phyloP scores from a whole-genome alignment of 2,888 invertebrate genomes.

The Podotricha telesiphe region DNA sequence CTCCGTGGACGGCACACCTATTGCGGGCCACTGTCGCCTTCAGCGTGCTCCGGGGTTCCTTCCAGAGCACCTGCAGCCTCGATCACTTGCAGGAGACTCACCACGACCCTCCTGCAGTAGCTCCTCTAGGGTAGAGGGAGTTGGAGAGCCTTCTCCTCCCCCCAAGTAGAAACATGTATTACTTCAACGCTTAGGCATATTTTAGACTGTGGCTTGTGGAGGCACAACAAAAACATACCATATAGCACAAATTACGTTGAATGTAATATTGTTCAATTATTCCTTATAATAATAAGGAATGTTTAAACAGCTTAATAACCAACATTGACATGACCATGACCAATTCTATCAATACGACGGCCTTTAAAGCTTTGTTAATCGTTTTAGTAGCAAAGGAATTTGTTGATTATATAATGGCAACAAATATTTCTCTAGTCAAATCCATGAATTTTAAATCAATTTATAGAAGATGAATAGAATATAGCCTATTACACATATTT shows the following conservation, averaged over 20 bases:
- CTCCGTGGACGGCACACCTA: no score
- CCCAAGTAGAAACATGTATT: background rate
- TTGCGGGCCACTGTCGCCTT: no score
- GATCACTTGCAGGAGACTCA: no score
- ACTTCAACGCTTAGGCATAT: slow-evolving; percentile 3
- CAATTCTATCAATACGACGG: slow-evolving; percentile 32
- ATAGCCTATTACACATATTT: background rate
- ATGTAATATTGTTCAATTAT: background rate
- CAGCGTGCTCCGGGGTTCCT: no score
- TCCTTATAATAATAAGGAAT: slow-evolving; percentile 1
- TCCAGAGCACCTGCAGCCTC: no score
- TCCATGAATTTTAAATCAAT: slow-evolving; percentile 13
- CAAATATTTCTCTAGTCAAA: slow-evolving; percentile 3
- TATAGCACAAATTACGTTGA: slow-evolving; percentile 9
- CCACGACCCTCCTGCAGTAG: no score
- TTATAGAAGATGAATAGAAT: background rate
- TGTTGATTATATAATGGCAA: slow-evolving; percentile 19
- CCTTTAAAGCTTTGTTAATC: slow-evolving; percentile 24
- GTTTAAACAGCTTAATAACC: slow-evolving; percentile 32
- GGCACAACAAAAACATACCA: slow-evolving; percentile 5
- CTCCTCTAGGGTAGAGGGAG: no score
- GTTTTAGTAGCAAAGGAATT: slow-evolving; percentile 12
- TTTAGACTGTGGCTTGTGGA: background rate
- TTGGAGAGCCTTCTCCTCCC: no score
- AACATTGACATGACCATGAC: slow-evolving; percentile 43